Evolutionary conservation across 2,113 vertebrate genomes (phyloP).

Genomic region (Cynoglossus semilaevis): DNA sequence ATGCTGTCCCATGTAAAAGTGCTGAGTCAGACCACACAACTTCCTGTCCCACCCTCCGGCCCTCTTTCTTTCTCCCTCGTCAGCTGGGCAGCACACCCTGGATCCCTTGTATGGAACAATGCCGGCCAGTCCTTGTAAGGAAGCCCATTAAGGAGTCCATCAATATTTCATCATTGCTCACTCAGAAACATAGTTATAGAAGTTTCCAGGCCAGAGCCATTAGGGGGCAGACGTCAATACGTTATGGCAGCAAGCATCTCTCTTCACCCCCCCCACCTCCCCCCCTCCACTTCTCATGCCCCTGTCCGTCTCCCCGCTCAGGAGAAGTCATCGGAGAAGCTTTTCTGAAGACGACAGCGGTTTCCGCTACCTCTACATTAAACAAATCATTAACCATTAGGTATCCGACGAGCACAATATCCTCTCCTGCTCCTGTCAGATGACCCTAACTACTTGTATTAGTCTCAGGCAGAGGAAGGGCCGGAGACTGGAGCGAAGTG

Average conservation of each 20-base stretch:
- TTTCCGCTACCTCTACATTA: constrained; percentile 70
- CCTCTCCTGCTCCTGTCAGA: constrained; percentile 46
- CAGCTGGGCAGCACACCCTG: constrained; percentile 38
- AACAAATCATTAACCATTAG: constrained; percentile 76
- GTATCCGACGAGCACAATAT: constrained; percentile 48
- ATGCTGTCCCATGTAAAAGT: constrained; percentile 40
- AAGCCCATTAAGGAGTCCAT: constrained; percentile 81
- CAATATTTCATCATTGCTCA: constrained; percentile 91
- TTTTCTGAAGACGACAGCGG: constrained; percentile 60
- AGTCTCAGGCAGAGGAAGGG: constrained; percentile 20
- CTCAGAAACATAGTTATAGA: constrained; percentile 74
- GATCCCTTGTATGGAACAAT: constrained; percentile 44
- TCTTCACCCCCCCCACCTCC: constrained; percentile 20
- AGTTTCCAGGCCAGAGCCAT: constrained; percentile 75
- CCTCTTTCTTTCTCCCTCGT: constrained; percentile 31
- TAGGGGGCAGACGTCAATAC: constrained; percentile 75
- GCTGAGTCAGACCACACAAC: constrained; percentile 64
- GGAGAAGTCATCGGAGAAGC: constrained; percentile 60
- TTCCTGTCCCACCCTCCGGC: constrained; percentile 45
- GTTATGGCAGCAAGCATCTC: constrained; percentile 59
- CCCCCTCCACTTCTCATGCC: not conserved
- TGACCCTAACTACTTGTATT: constrained; percentile 34
- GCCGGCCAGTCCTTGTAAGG: constrained; percentile 67
- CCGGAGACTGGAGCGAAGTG: constrained; percentile 9
- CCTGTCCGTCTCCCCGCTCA: constrained; percentile 46